phyloP scores from a whole-genome alignment of 2,113 vertebrate species.

The Sterrhoptilus dennistouni region DNA sequence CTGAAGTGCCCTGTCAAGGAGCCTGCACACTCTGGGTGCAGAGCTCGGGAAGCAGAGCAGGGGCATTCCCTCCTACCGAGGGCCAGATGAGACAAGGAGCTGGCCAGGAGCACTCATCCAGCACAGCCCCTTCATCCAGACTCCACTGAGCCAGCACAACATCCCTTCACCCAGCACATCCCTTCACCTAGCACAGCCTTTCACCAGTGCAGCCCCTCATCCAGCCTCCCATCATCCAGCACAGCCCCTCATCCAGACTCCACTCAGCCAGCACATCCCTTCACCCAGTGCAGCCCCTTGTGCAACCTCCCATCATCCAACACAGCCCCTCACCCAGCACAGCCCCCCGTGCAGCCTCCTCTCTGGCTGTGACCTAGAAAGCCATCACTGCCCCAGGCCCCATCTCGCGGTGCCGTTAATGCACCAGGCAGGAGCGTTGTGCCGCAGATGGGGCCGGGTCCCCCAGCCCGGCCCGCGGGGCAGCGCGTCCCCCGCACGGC shows the following conservation, averaged over 20 bases:
- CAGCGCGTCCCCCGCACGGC: background rate
- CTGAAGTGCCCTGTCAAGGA: background rate
- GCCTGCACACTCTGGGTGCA: background rate
- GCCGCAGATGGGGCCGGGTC: conserved; percentile 31
- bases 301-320: background rate
- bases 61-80: background rate
- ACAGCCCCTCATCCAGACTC: background rate
- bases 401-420: conserved; percentile 14
- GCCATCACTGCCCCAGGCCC: background rate
- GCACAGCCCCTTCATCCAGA: background rate
- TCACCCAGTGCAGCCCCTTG: background rate
- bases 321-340: background rate
- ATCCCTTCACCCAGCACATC: background rate
- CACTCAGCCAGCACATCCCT: background rate
- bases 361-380: conserved; percentile 55
- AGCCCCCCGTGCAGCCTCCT: background rate
- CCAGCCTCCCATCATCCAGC: background rate
- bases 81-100: background rate
- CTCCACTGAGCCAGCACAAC: background rate
- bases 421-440: conserved; percentile 14
- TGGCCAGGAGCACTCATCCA: background rate
- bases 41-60: background rate
- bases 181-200: no score
- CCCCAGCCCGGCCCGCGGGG: background rate
- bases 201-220: no score